Conservation (phyloP, 2,113 vertebrate genomes). For the Cettia cetti region DNA sequence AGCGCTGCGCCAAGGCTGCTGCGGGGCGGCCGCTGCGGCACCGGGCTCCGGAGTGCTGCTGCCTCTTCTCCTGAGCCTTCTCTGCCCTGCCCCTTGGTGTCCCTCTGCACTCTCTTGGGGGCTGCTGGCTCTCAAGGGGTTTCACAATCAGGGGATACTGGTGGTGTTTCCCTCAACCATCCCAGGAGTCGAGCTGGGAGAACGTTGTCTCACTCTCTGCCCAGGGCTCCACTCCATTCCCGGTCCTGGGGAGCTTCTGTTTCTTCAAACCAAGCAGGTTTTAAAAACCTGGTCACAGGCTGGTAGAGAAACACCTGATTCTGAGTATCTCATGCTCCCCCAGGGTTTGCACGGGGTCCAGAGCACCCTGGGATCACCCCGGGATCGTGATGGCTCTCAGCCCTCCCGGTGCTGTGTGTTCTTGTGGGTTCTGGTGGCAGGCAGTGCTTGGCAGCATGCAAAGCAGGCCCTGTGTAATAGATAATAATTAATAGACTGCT, state of each 20-base stretch:
- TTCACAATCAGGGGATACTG: rapidly evolving
- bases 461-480: conserved; percentile 63
- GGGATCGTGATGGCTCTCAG: rapidly evolving
- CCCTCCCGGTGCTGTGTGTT: not conserved
- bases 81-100: rapidly evolving
- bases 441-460: conserved; percentile 42
- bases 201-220: rapidly evolving
- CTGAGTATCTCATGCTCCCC: rapidly evolving
- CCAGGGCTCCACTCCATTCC: rapidly evolving
- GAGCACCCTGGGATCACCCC: not conserved
- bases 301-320: not conserved
- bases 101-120: not conserved
- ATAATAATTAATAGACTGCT: conserved; percentile 79
- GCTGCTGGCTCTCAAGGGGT: not conserved
- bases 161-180: not conserved
- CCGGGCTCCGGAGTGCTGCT: not conserved
- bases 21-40: not conserved
- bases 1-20: not conserved
- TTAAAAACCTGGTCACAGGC: not conserved
- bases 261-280: not conserved
- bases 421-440: not conserved
- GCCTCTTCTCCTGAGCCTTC: rapidly evolving
- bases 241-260: not conserved
- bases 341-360: rapidly evolving
- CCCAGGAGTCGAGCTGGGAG: not conserved